Conservation (phyloP, 2,888 invertebrate genomes). For the Mythimna albipuncta region DNA sequence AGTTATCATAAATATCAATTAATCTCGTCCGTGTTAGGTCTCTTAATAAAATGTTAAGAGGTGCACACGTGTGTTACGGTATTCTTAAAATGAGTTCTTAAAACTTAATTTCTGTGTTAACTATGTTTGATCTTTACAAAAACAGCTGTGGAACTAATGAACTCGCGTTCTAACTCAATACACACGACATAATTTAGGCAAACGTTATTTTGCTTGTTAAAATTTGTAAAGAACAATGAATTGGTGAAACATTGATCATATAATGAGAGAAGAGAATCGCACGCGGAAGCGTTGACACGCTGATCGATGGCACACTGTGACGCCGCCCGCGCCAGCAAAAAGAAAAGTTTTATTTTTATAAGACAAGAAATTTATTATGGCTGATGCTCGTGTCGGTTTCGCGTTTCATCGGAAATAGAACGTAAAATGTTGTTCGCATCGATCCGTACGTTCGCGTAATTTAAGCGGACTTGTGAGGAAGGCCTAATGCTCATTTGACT, state of each 20-base stretch:
- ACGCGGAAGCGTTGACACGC: constrained; percentile 64
- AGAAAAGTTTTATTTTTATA: constrained; percentile 90
- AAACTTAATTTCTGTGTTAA: constrained; percentile 16
- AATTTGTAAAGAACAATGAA: constrained; percentile 41
- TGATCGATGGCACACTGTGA: constrained; percentile 72
- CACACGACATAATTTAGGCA: constrained; percentile 3
- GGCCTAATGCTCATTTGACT: constrained; percentile 43
- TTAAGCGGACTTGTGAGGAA: constrained; percentile 51
- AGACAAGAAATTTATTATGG: constrained; percentile 90
- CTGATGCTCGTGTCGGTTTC: constrained; percentile 88
- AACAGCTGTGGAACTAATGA: constrained; percentile 39
- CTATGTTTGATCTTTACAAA: constrained; percentile 28
- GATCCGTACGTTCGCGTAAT: constrained; percentile 71
- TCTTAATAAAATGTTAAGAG: constrained; percentile 16
- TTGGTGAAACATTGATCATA: constrained; percentile 53
- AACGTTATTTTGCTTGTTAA: not conserved
- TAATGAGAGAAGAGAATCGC: constrained; percentile 43
- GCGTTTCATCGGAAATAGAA: constrained; percentile 88
- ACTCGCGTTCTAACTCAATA: constrained; percentile 13
- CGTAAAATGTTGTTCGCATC: constrained; percentile 81
- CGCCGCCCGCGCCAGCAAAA: constrained; percentile 84
- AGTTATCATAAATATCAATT: constrained; percentile 27
- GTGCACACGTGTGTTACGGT: constrained; percentile 10
- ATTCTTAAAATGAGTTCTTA: constrained; percentile 26
- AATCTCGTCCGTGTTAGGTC: constrained; percentile 16